These are phyloP conservation scores for Drosophila dunni DNA, from an alignment of 1,140 invertebrate species.

Conservation along the genomic window DNA sequence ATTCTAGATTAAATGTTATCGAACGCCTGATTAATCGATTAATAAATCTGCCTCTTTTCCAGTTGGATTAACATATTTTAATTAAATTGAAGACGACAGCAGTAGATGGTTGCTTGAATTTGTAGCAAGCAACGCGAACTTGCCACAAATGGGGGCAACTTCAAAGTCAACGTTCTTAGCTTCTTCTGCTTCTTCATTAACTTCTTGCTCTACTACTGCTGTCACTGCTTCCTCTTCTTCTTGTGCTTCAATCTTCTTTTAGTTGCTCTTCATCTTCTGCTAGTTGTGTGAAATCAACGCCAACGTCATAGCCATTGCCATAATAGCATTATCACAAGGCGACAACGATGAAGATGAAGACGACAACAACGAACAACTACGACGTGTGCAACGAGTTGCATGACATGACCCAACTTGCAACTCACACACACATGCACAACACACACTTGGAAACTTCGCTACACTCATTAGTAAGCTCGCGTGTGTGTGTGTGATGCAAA, in stretches of 20 bases:
- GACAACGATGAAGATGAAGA: conserved; percentile 35
- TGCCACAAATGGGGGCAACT: conserved; percentile 9
- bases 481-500: conserved; percentile 61
- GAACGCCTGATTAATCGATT: conserved; percentile 45
- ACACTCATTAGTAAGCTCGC: conserved; percentile 48
- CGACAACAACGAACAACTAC: conserved; percentile 10
- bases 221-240: conserved; percentile 4
- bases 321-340: conserved; percentile 61
- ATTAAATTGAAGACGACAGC: conserved; percentile 26
- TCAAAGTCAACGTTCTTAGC: conserved; percentile 52
- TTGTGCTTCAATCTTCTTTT: not conserved
- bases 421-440: conserved; percentile 11
- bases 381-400: conserved; percentile 42
- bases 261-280: conserved; percentile 9
- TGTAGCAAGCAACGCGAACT: not conserved
- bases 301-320: conserved; percentile 37
- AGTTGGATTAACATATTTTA: conserved; percentile 49
- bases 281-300: conserved; percentile 40
- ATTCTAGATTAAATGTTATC: conserved; percentile 30
- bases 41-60: conserved; percentile 17
- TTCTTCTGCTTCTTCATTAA: not conserved
- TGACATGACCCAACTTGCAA: conserved; percentile 43
- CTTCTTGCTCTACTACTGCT: not conserved
- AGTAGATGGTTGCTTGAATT: not conserved
- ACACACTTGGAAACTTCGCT: conserved; percentile 28